Conservation (phyloP, 2,888 invertebrate species). For the Yponomeuta plumbellus region DNA sequence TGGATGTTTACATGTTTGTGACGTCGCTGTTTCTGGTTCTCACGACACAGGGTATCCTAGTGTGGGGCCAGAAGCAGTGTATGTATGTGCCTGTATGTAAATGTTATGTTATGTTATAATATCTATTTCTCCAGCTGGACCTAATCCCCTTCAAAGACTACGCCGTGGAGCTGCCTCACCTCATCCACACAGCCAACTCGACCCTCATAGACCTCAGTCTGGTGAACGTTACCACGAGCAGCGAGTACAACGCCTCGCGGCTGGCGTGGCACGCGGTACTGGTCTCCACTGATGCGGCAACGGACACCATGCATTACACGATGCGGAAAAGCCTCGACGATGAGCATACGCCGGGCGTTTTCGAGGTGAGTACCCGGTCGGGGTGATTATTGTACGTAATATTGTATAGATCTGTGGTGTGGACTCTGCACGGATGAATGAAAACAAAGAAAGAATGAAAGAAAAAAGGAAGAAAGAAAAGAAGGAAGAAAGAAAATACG, state of each 20-base stretch:
- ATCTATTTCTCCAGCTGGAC: constrained; percentile 62
- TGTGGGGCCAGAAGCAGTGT: too few species aligned
- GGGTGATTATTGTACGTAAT: too few species aligned
- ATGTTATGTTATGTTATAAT: too few species aligned
- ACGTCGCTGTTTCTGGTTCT: too few species aligned
- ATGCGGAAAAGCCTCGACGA: constrained; percentile 80
- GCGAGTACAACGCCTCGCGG: constrained; percentile 70
- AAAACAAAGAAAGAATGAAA: too few species aligned
- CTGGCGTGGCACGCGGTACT: constrained; percentile 78
- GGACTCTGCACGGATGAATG: too few species aligned
- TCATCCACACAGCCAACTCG: constrained; percentile 81
- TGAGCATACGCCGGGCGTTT: constrained; percentile 85
- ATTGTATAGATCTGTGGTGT: too few species aligned
- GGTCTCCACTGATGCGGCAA: constrained; percentile 60
- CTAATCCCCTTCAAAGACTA: constrained; percentile 62
- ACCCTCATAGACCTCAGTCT: constrained; percentile 79
- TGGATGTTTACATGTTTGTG: too few species aligned
- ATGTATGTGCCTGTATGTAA: too few species aligned
- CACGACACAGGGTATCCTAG: too few species aligned
- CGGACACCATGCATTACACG: constrained; percentile 51
- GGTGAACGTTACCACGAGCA: constrained; percentile 64
- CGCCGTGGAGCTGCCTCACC: constrained; percentile 74
- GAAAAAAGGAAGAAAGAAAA: too few species aligned
- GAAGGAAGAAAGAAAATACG: too few species aligned
- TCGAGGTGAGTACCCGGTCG: constrained; percentile 64